Base-by-base conservation (phyloP, 2,113 vertebrate genomes). In the Regulus satrapa region DNA sequence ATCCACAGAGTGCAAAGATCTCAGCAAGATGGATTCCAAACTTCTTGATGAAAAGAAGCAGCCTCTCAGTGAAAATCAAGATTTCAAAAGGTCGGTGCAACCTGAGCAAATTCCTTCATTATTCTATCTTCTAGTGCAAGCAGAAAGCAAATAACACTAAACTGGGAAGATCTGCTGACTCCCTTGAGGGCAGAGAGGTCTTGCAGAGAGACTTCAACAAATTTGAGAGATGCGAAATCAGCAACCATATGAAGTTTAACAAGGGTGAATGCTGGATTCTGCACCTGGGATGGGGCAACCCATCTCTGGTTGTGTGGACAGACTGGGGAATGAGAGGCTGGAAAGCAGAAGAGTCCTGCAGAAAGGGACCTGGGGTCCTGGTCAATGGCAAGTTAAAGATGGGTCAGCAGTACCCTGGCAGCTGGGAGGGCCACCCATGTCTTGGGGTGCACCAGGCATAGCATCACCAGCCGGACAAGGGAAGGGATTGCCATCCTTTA, bases 391-490 rank as follows among this genome's bases (percentile, higher is more conserved):
- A 59, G 16, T 0, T 38, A 3, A 25, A 12, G 5, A 4, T 29
- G 45, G 17, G 28, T 2, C 67, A 64, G 26, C 56, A 56, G 58
- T 43, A 41, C 18, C 36, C 56, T 36, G 41, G 56, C 31, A 88
- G 12, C 58, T 51, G 58, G 67, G 23, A 73, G 41, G 21, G 31
- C 1, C 21, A 31, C 1, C 5, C 11, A 0, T 31, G 31, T 41
- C 41, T 14, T 55, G 36, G 6, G 17, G 34, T 0, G 9, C 58
- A 28, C 49, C 49, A 49, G 49, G 31, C 2, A 49, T 12, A 72
- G 38, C 38, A 51, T 38, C 0, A 0, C 4, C 6, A 10, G 48
- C 17, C 0, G 0, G 85, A 6, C 6, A 25, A 63, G 10, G 14
- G 48, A 79, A 14, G 31, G 41, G 31, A 64, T 49, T 49, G 15